These are phyloP conservation scores for Diorhabda sublineata DNA, from an alignment of 1,140 invertebrate species.

Conservation along the genomic window DNA sequence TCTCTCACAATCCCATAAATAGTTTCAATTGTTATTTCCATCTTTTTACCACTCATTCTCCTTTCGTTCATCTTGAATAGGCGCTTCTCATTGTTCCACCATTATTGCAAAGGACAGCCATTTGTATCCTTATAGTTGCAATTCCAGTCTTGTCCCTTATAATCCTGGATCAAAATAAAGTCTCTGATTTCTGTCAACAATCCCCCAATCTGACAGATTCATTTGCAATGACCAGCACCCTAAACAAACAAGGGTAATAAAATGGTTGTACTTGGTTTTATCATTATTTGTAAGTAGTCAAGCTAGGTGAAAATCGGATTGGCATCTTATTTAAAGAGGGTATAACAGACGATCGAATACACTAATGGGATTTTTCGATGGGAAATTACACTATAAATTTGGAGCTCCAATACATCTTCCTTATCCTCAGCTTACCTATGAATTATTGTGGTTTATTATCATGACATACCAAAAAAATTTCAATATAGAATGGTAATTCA, in stretches of 20 bases:
- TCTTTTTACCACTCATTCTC: background rate
- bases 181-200: constrained; percentile 14
- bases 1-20: too few species aligned
- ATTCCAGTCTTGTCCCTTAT: constrained; percentile 4
- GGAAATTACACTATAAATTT: too few species aligned
- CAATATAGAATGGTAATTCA: too few species aligned
- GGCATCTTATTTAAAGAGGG: background rate
- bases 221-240: constrained; percentile 4
- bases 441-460: too few species aligned
- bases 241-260: constrained; percentile 10
- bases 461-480: too few species aligned
- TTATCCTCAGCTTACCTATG: too few species aligned
- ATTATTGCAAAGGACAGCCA: background rate
- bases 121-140: background rate
- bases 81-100: background rate
- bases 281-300: constrained; percentile 1
- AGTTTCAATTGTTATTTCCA: background rate
- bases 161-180: constrained; percentile 12
- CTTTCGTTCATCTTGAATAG: background rate
- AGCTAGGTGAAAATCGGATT: background rate
- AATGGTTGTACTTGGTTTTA: background rate
- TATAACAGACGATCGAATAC: background rate
- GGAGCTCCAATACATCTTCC: too few species aligned
- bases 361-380: too few species aligned
- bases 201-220: background rate